Conservation (phyloP, 2,888 invertebrate genomes). For the Melanargia galathea region DNA sequence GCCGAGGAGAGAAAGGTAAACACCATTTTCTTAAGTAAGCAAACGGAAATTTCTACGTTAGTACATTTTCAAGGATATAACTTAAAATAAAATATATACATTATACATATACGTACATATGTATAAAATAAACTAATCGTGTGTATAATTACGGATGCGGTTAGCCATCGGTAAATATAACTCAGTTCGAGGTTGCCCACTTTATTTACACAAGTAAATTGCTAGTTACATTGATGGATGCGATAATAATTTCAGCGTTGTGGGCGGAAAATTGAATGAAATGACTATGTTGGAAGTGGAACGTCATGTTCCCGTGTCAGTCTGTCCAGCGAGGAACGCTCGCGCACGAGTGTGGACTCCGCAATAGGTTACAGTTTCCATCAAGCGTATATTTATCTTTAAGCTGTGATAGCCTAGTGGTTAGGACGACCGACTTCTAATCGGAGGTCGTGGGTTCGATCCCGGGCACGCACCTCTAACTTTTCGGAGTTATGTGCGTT, state of each 20-base stretch:
- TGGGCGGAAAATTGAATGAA: conserved; percentile 60
- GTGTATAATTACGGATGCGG: conserved; percentile 14
- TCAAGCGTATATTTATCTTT: not conserved
- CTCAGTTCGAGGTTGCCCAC: conserved; percentile 12
- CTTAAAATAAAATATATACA: not conserved
- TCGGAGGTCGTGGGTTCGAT: too few species aligned
- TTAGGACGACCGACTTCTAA: too few species aligned
- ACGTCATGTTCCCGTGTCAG: conserved; percentile 41
- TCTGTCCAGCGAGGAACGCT: conserved; percentile 47
- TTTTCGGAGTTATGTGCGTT: too few species aligned
- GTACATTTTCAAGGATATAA: conserved; percentile 1
- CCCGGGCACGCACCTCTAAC: too few species aligned
- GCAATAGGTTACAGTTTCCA: not conserved
- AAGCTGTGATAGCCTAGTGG: too few species aligned
- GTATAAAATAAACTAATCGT: conserved; percentile 10
- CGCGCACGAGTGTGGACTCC: conserved; percentile 38
- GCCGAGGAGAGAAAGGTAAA: not conserved
- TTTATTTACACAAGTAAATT: conserved; percentile 37
- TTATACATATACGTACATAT: too few species aligned
- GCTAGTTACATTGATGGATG: conserved; percentile 49
- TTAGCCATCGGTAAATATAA: conserved; percentile 17
- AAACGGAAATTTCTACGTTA: not conserved
- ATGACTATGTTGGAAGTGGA: conserved; percentile 49
- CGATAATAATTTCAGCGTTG: conserved; percentile 52
- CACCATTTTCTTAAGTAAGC: conserved; percentile 7